Conservation (phyloP, 2,797 vertebrate genomes). For the Smutsia gigantea region DNA sequence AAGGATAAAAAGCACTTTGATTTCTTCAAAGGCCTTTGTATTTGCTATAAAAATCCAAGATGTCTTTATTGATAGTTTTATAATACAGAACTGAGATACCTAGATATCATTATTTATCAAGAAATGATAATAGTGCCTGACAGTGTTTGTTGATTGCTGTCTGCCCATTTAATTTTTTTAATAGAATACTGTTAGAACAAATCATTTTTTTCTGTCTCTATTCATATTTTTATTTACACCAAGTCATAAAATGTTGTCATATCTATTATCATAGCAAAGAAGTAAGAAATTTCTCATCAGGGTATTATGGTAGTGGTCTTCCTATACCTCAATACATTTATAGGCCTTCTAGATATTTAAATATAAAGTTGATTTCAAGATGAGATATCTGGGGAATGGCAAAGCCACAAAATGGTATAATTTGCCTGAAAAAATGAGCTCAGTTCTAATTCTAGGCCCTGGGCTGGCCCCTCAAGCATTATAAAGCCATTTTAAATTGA, state of each 20-base stretch:
- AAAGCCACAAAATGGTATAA: conserved; percentile 2
- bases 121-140: neutral
- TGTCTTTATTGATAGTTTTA: neutral
- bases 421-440: conserved; percentile 48
- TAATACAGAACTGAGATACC: neutral
- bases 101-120: neutral
- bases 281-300: conserved; percentile 9
- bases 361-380: conserved; percentile 50
- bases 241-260: conserved; percentile 22
- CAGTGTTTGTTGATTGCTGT: neutral
- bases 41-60: neutral
- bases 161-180: neutral
- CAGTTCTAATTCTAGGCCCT: conserved; percentile 25
- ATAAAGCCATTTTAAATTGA: conserved; percentile 32
- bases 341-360: neutral
- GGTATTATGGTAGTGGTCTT: conserved; percentile 7
- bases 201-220: neutral
- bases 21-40: neutral
- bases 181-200: neutral
- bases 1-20: neutral
- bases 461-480: neutral
- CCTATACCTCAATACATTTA: neutral
- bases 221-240: conserved; percentile 1
- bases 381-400: neutral
- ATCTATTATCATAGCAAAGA: neutral